Conservation (phyloP, 2,797 vertebrate genomes). For the Alcedo quadribrachys region DNA sequence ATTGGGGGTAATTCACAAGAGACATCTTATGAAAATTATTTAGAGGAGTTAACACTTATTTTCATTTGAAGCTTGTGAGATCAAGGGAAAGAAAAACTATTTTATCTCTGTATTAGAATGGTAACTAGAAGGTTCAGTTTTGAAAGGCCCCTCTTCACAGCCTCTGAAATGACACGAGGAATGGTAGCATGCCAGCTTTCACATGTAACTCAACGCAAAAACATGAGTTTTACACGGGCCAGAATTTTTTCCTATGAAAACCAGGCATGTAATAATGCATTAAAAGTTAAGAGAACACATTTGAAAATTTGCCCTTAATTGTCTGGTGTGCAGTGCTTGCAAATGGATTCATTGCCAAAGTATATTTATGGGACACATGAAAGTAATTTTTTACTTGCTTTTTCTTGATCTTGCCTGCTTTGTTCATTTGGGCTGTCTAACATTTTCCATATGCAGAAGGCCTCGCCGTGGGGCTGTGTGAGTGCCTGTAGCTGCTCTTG, state of each 20-base stretch:
- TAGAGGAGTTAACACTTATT: slow-evolving; percentile 51
- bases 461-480: not conserved
- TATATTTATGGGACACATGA: slow-evolving; percentile 35
- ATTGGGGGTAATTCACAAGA: slow-evolving; percentile 63
- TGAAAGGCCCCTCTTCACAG: not conserved
- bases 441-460: slow-evolving; percentile 22
- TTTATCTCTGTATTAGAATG: not conserved
- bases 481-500: not conserved
- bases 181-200: not conserved
- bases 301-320: slow-evolving; percentile 35
- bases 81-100: slow-evolving; percentile 17
- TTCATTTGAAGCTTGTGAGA: slow-evolving; percentile 35
- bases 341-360: slow-evolving; percentile 21
- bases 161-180: not conserved
- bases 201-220: not conserved
- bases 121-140: slow-evolving; percentile 15
- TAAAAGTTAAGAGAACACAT: slow-evolving; percentile 4
- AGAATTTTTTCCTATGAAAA: slow-evolving; percentile 8
- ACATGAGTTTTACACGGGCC: not conserved
- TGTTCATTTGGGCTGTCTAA: slow-evolving; percentile 16
- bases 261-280: not conserved
- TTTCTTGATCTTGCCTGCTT: slow-evolving; percentile 36
- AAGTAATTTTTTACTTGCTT: slow-evolving; percentile 34
- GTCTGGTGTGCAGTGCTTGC: not conserved
- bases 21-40: slow-evolving; percentile 62